Evolutionary conservation across 2,113 vertebrate species (phyloP).

Genomic region (Jacana jacana): DNA sequence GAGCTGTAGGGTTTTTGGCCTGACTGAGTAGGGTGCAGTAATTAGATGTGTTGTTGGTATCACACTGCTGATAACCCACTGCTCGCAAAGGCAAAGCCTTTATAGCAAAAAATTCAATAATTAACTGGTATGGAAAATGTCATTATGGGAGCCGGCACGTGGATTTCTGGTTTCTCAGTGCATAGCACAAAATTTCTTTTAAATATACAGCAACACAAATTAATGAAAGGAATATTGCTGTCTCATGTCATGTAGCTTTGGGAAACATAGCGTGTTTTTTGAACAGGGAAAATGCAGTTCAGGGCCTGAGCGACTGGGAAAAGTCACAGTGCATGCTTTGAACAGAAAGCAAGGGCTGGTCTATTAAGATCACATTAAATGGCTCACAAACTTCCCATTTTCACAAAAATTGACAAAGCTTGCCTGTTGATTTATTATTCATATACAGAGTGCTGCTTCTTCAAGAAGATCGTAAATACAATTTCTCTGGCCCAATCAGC

Average conservation of each 20-base stretch:
- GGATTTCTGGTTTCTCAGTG: background rate
- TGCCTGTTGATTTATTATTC: constrained; percentile 62
- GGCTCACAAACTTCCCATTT: constrained; percentile 63
- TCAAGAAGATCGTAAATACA: constrained; percentile 48
- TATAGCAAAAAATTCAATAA: background rate
- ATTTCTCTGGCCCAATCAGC: constrained; percentile 42
- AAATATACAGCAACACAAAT: background rate
- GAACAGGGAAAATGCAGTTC: background rate
- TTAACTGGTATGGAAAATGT: background rate
- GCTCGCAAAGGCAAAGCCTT: background rate
- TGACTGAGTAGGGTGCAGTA: background rate
- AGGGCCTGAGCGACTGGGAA: background rate
- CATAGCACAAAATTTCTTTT: background rate
- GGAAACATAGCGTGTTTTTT: background rate
- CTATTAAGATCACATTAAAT: constrained; percentile 67
- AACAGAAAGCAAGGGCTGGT: constrained; percentile 2
- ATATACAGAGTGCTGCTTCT: constrained; percentile 23
- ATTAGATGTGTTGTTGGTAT: background rate
- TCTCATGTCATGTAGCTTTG: background rate
- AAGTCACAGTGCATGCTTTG: background rate
- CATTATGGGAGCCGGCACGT: background rate
- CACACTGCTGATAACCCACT: background rate
- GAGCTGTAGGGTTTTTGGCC: background rate
- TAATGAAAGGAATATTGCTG: background rate
- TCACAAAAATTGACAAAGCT: constrained; percentile 33